phyloP scores from a whole-genome alignment of 2,113 vertebrate genomes.

The Neotragus moschatus region DNA sequence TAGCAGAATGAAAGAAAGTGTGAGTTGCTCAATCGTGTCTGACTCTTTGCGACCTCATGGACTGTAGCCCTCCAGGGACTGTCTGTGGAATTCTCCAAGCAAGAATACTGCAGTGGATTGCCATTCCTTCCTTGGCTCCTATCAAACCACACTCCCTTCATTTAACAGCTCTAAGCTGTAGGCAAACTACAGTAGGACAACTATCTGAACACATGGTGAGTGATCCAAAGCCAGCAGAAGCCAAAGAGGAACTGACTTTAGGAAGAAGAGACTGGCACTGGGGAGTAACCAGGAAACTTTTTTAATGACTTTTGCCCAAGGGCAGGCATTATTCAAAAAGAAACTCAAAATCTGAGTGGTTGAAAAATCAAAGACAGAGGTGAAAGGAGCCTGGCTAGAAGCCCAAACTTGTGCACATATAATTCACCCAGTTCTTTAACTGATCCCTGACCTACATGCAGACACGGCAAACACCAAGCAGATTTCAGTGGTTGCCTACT shows the following conservation, averaged over 20 bases:
- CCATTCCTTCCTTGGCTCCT: not conserved
- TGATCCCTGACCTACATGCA: not conserved
- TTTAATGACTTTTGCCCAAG: not conserved
- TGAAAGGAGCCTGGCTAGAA: not conserved
- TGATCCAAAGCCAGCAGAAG: not conserved
- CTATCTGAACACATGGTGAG: not conserved
- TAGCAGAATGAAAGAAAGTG: not conserved
- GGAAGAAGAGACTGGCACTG: not conserved
- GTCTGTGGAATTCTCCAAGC: not conserved
- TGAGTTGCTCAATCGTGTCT: not conserved
- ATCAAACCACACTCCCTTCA: not conserved
- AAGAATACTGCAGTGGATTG: not conserved
- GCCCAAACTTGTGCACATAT: not conserved
- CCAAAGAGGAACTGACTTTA: not conserved
- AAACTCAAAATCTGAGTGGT: not conserved
- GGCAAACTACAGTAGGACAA: not conserved
- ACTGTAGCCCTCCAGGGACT: not conserved
- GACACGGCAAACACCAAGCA: rapidly evolving
- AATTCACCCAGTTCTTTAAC: not conserved
- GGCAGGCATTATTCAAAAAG: not conserved
- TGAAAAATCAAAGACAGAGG: not conserved
- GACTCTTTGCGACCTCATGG: not conserved
- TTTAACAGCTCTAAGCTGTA: not conserved
- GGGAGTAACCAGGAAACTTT: not conserved
- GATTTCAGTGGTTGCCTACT: not conserved